Evolutionary conservation across 2,113 vertebrate species (phyloP).

Genomic region (Noturus placidus): DNA sequence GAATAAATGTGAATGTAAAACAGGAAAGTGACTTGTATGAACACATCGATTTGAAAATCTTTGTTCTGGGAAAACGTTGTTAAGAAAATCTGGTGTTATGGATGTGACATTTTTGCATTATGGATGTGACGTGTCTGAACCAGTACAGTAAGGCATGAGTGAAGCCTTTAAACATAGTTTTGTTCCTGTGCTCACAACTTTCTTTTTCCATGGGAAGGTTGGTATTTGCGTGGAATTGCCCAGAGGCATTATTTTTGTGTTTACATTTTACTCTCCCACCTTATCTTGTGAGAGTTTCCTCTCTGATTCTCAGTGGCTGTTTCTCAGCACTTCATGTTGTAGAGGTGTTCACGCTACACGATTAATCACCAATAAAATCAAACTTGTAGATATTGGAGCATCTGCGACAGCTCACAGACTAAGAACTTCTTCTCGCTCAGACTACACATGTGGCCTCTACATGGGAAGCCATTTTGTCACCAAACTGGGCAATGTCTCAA

Average conservation of each 20-base stretch:
- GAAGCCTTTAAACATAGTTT: background rate
- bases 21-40: background rate
- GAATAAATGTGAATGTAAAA: no score
- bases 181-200: background rate
- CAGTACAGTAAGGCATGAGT: background rate
- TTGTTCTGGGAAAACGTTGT: background rate
- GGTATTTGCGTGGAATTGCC: background rate
- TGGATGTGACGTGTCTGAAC: background rate
- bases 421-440: background rate
- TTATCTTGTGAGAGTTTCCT: background rate
- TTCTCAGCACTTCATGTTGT: background rate
- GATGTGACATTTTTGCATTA: background rate
- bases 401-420: background rate
- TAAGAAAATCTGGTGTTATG: background rate
- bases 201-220: background rate
- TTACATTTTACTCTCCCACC: background rate
- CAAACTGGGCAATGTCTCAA: background rate
- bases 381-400: background rate
- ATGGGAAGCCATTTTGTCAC: background rate
- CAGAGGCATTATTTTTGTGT: background rate
- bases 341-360: background rate
- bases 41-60: background rate
- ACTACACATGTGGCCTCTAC: background rate
- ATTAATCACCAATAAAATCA: background rate
- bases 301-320: background rate